Conservation (phyloP, 2,888 invertebrate species). For the Augiades crinisus region DNA sequence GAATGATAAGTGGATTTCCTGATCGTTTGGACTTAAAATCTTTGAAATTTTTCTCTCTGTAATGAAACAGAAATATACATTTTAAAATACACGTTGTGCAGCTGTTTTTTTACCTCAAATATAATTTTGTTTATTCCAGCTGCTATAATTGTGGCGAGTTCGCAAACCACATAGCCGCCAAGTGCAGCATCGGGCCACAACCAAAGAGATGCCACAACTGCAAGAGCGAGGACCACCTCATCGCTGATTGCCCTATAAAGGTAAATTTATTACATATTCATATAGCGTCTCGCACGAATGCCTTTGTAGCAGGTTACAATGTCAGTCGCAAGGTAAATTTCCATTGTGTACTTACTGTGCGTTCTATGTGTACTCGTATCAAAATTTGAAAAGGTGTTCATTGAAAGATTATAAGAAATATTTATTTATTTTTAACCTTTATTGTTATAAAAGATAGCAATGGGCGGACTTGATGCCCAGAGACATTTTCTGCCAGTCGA, state of each 20-base stretch:
- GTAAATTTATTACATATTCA: slow-evolving; percentile 39
- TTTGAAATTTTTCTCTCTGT: too few relatives aligned
- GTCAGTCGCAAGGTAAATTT: neutral
- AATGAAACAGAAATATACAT: too few relatives aligned
- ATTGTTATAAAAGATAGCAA: too few relatives aligned
- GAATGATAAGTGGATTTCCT: too few relatives aligned
- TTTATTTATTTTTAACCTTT: too few relatives aligned
- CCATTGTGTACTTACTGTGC: neutral
- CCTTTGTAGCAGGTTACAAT: neutral
- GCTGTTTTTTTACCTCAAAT: too few relatives aligned
- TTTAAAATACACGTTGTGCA: too few relatives aligned
- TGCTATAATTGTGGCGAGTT: slow-evolving; percentile 97
- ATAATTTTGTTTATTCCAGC: slow-evolving; percentile 65
- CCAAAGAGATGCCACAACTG: slow-evolving; percentile 96
- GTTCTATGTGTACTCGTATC: neutral
- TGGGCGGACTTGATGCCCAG: too few relatives aligned
- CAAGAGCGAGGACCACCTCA: slow-evolving; percentile 93
- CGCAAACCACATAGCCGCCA: slow-evolving; percentile 95
- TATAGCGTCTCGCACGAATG: slow-evolving; percentile 8
- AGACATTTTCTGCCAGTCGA: too few relatives aligned
- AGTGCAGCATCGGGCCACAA: slow-evolving; percentile 93
- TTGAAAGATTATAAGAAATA: too few relatives aligned
- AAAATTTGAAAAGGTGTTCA: too few relatives aligned
- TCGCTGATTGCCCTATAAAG: slow-evolving; percentile 92
- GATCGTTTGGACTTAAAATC: too few relatives aligned